Conservation (phyloP, 2,113 vertebrate species). For the Hystrix cristata region DNA sequence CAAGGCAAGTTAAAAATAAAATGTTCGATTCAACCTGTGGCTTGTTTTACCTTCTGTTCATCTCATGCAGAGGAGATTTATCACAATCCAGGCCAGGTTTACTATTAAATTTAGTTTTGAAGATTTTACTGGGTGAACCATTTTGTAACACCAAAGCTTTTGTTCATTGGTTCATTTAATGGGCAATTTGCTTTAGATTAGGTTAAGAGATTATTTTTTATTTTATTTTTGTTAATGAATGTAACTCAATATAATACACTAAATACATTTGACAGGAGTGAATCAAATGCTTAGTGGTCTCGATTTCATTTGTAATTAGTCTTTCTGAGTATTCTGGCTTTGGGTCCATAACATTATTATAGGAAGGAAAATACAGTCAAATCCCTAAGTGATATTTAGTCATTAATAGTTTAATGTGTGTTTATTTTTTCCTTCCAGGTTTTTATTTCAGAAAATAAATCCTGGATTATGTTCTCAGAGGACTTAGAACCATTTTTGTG, state of each 20-base stretch:
- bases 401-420: conserved; percentile 79
- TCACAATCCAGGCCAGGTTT: not conserved
- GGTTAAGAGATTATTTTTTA: conserved; percentile 1
- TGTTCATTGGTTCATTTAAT: not conserved
- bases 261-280: conserved; percentile 51
- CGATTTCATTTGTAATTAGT: conserved; percentile 62
- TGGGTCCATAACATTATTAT: conserved; percentile 45
- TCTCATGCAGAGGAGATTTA: not conserved
- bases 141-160: not conserved
- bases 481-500: conserved; percentile 63
- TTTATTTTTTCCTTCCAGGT: conserved; percentile 66
- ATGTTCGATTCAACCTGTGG: not conserved
- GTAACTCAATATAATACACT: not conserved
- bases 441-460: conserved; percentile 77
- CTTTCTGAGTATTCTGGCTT: conserved; percentile 66
- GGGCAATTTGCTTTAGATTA: not conserved
- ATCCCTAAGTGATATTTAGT: conserved; percentile 71
- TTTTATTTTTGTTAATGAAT: conserved; percentile 29
- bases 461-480: conserved; percentile 70
- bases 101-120: not conserved
- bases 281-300: conserved; percentile 54
- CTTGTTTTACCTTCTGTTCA: conserved; percentile 22
- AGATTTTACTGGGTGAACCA: not conserved
- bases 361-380: conserved; percentile 75
- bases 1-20: conserved; percentile 45